Evolutionary conservation across 1,140 invertebrate species (phyloP).

Genomic region (Papilio helenus): DNA sequence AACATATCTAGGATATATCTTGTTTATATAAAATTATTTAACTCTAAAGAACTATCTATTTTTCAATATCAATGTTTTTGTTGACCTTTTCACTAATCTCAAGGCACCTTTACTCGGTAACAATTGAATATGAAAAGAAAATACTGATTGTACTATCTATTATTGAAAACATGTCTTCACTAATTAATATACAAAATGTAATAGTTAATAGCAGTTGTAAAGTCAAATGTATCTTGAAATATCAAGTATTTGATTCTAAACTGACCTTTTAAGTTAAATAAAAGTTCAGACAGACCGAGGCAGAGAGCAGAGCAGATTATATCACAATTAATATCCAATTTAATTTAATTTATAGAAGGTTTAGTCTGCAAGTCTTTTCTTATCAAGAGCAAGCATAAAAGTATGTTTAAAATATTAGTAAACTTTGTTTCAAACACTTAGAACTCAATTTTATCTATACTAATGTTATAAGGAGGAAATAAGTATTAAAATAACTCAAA

Average conservation of each 20-base stretch:
- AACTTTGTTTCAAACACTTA: no score
- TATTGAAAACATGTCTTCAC: background rate
- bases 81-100: background rate
- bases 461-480: no score
- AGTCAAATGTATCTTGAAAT: background rate
- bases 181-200: background rate
- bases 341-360: no score
- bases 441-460: no score
- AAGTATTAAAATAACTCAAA: no score
- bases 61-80: background rate
- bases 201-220: background rate
- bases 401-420: no score
- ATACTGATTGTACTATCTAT: background rate
- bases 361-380: no score
- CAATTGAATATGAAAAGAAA: slow-evolving; percentile 9
- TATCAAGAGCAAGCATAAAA: no score
- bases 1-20: background rate
- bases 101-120: background rate
- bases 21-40: background rate
- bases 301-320: no score
- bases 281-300: no score
- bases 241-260: background rate
- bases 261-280: no score
- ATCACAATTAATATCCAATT: no score
- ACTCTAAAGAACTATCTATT: background rate